phyloP scores from a whole-genome alignment of 2,113 vertebrate genomes.

The Halichoerus grypus region DNA sequence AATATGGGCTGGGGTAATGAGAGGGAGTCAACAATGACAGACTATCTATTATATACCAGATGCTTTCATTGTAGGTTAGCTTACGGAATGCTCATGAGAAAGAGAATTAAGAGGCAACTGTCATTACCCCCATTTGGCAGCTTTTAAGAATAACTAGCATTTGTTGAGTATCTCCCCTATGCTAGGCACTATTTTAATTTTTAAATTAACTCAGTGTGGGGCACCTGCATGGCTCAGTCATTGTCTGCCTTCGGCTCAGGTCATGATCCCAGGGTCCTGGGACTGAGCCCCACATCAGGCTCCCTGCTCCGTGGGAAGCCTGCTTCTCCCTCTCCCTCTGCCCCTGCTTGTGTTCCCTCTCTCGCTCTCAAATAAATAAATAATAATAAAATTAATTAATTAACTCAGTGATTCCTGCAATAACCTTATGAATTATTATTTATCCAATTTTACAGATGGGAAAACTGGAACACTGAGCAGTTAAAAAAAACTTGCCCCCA shows the following conservation, averaged over 20 bases:
- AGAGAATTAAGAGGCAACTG: not conserved
- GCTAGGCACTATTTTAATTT: not conserved
- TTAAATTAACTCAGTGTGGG: constrained; percentile 15
- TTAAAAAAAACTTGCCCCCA: not conserved
- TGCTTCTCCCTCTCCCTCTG: no score
- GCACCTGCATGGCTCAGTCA: no score
- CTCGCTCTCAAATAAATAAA: no score
- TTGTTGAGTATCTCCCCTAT: not conserved
- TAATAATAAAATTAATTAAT: not conserved
- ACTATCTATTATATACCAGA: not conserved
- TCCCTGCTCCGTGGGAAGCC: no score
- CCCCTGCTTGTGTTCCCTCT: no score
- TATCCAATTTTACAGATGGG: constrained; percentile 4
- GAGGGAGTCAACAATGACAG: not conserved
- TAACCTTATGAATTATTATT: not conserved
- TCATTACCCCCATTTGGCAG: not conserved
- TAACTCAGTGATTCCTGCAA: not conserved
- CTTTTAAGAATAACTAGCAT: not conserved
- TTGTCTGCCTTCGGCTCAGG: no score
- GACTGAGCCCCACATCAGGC: no score
- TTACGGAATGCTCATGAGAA: not conserved
- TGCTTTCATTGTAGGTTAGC: not conserved
- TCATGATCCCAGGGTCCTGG: no score
- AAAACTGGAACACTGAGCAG: not conserved
- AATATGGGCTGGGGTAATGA: not conserved